Conservation (phyloP, 64 coral and sea anemone genomes). For the Montipora capricornis region DNA sequence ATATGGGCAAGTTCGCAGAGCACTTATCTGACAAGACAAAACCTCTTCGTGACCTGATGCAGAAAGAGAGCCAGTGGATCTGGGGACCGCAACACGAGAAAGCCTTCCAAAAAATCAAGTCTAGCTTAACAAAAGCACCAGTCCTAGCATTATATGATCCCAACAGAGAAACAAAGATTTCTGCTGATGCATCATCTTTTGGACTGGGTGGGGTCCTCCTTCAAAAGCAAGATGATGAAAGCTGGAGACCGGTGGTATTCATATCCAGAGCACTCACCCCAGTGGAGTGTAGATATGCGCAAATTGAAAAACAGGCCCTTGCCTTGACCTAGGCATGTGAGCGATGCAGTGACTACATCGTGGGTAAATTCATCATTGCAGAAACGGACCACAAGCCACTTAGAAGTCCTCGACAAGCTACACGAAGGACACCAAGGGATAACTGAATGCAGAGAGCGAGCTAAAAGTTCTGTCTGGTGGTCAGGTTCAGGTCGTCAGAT, state of each 20-base stretch:
- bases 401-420: constrained; percentile 63
- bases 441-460: constrained; percentile 38
- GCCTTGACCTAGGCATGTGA: constrained; percentile 59
- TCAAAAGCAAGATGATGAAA: neutral
- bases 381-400: constrained; percentile 77
- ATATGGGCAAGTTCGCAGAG: too few relatives aligned
- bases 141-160: too few relatives aligned
- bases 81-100: too few relatives aligned
- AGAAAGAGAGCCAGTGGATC: too few relatives aligned
- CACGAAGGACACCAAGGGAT: constrained; percentile 56
- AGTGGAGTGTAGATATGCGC: constrained; percentile 42
- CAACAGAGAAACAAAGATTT: too few relatives aligned
- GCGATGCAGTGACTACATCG: constrained; percentile 53
- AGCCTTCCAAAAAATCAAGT: too few relatives aligned
- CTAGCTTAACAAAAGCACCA: too few relatives aligned
- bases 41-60: too few relatives aligned
- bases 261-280: constrained; percentile 56
- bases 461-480: constrained; percentile 61
- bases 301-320: constrained; percentile 56
- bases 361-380: constrained; percentile 30
- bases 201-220: too few relatives aligned
- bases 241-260: constrained; percentile 47
- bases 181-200: too few relatives aligned
- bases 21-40: too few relatives aligned
- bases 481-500: constrained; percentile 29